A percentile compares a stretch with the other conserved stretches of the same genome.
phyloP scores from a whole-genome alignment of 2,113 vertebrate genomes.

The Podarcis raffonei region DNA sequence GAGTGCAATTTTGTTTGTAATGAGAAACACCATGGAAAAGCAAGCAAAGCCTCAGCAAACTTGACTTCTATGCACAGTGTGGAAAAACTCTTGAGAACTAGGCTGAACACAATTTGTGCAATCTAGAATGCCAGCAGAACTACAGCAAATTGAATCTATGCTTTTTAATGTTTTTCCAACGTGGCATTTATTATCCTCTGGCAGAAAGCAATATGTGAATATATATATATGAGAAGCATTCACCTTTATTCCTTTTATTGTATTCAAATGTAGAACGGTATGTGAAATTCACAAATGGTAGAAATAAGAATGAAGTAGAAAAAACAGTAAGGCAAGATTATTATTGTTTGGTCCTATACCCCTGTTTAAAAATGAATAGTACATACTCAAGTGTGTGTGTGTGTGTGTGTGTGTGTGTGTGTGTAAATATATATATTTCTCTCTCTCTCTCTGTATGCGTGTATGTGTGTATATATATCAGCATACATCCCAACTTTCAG shows the following conservation, averaged over 20 bases:
- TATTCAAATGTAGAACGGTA: not conserved
- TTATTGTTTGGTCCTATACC: no score
- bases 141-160: not conserved
- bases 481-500: rapidly evolving
- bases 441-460: no score
- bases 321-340: no score
- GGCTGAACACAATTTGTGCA: not conserved
- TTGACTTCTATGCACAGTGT: not conserved
- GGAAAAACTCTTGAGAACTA: not conserved
- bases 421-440: no score
- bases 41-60: not conserved
- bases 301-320: no score
- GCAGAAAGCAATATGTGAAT: not conserved
- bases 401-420: no score
- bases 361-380: not conserved
- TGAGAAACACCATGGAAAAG: not conserved
- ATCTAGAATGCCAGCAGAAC: not conserved
- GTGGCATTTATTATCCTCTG: not conserved
- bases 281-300: no score
- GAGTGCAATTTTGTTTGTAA: not conserved
- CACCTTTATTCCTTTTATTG: not conserved
- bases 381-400: not conserved
- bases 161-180: not conserved
- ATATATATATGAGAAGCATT: not conserved
- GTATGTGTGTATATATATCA: no score